phyloP scores from a whole-genome alignment of 2,888 invertebrate species.

The Scrobipalpa costella region DNA sequence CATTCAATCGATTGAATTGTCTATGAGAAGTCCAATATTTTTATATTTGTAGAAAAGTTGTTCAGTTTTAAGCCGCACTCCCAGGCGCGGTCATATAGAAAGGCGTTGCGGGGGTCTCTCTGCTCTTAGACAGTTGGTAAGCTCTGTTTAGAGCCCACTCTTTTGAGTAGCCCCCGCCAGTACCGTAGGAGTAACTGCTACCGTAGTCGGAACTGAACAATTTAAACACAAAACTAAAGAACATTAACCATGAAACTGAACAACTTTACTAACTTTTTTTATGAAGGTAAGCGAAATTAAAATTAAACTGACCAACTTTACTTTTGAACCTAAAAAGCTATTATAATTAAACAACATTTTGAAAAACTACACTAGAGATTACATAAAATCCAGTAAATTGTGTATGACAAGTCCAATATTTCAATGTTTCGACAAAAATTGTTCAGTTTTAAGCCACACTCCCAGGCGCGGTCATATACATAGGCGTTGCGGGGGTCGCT shows the following conservation, averaged over 20 bases:
- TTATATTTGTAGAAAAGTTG: no score
- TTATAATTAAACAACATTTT: no score
- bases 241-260: no score
- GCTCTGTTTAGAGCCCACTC: conserved; percentile 77
- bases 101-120: conserved; percentile 59
- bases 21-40: not conserved
- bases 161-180: conserved; percentile 66
- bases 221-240: not conserved
- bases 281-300: no score
- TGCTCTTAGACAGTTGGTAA: conserved; percentile 61
- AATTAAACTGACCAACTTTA: no score
- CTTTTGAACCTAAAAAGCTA: no score
- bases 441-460: conserved; percentile 33
- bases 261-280: no score
- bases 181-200: conserved; percentile 63
- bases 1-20: no score
- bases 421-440: not conserved
- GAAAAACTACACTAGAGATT: no score
- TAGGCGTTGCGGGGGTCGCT: conserved; percentile 58
- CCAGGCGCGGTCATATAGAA: conserved; percentile 72
- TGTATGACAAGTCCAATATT: not conserved
- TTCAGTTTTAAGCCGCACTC: conserved; percentile 34
- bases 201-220: conserved; percentile 64
- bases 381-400: no score
- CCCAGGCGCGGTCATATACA: conserved; percentile 71